Evolutionary conservation across 2,888 invertebrate genomes (phyloP).

Genomic region (Axea sp.): DNA sequence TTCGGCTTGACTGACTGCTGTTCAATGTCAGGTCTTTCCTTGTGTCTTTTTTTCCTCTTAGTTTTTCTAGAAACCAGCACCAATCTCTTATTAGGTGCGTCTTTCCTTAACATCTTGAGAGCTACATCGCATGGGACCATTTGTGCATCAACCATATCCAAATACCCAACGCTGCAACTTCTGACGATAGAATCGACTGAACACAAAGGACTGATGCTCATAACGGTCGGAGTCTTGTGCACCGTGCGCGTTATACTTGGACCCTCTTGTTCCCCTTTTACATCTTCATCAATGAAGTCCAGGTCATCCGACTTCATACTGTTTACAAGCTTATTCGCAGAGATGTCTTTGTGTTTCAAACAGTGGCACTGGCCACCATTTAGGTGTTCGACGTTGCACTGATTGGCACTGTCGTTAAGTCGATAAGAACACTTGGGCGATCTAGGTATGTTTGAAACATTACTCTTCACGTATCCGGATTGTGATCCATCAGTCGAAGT

Average conservation of each 20-base stretch:
- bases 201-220: slow-evolving; percentile 84
- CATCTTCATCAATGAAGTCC: slow-evolving; percentile 87
- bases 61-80: slow-evolving; percentile 87
- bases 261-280: slow-evolving; percentile 69
- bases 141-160: slow-evolving; percentile 89
- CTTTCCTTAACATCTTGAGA: slow-evolving; percentile 85
- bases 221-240: slow-evolving; percentile 81
- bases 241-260: slow-evolving; percentile 63
- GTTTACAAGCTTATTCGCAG: slow-evolving; percentile 36
- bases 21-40: slow-evolving; percentile 66
- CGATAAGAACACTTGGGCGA: slow-evolving; percentile 74
- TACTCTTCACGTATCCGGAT: slow-evolving; percentile 59
- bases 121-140: slow-evolving; percentile 88
- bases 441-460: slow-evolving; percentile 64
- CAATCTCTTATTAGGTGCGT: slow-evolving; percentile 86
- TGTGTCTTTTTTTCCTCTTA: slow-evolving; percentile 77
- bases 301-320: slow-evolving; percentile 82
- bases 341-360: slow-evolving; percentile 68
- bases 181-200: slow-evolving; percentile 87
- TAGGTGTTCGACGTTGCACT: slow-evolving; percentile 64
- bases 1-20: slow-evolving; percentile 78
- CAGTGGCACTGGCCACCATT: slow-evolving; percentile 64
- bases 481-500: slow-evolving; percentile 64
- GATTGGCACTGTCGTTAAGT: slow-evolving; percentile 69
- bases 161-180: slow-evolving; percentile 93